phyloP scores from a whole-genome alignment of 2,888 invertebrate species.

The Drosophila formosana region DNA sequence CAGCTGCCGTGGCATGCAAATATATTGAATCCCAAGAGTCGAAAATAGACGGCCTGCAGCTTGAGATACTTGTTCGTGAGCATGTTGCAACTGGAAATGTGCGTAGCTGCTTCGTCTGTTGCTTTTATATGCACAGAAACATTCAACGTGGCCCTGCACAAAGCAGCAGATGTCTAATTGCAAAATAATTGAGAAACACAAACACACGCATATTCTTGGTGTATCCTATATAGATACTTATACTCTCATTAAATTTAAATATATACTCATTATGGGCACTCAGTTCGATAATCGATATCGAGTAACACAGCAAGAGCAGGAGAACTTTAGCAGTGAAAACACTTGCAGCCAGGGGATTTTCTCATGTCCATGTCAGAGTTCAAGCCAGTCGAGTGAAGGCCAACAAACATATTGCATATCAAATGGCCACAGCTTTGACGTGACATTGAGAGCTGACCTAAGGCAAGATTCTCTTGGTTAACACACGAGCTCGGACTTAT shows the following conservation, averaged over 20 bases:
- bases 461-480: too few relatives aligned
- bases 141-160: background rate
- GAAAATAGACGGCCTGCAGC: conserved; percentile 35
- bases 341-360: background rate
- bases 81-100: conserved; percentile 36
- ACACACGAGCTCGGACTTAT: background rate
- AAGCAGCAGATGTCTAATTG: conserved; percentile 35
- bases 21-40: conserved; percentile 34
- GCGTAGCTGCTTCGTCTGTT: background rate
- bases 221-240: background rate
- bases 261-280: conserved; percentile 19
- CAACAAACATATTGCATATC: background rate
- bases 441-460: too few relatives aligned
- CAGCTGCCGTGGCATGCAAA: conserved; percentile 11
- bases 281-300: conserved; percentile 27
- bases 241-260: conserved; percentile 25
- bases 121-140: conserved; percentile 13
- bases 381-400: background rate
- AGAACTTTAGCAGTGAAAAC: background rate
- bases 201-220: background rate
- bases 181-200: conserved; percentile 31
- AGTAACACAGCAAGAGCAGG: background rate
- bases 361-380: background rate
- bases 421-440: background rate
- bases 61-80: conserved; percentile 50